Base-by-base conservation (phyloP, 2,113 vertebrate genomes). In the Coptodon rendalli region DNA sequence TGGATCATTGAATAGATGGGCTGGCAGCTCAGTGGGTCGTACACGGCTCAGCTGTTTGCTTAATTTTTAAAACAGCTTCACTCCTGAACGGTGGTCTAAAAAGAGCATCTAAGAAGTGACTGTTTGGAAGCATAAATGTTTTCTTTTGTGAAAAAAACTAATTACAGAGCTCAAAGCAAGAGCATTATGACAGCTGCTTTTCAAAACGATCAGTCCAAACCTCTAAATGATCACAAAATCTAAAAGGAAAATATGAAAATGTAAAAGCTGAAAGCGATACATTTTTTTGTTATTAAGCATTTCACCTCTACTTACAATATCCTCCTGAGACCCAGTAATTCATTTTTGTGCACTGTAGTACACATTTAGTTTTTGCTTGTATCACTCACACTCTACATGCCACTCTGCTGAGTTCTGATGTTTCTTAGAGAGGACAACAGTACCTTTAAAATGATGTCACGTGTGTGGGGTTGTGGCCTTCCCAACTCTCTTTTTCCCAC, bases 61-160 rank as follows among this genome's bases (percentile, higher is more conserved):
- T 45, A 6, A 45, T 73, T 43, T 71, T 73, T 45, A 43, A 73
- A 73, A 73, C 13, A 45, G 40, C 14, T 73, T 73, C 22, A 27
- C 68, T 73, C n/a, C 40, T 27, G 38, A 17, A 16, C 27, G 22
- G 40, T 73, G 68, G 22, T 45, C 1, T 45, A 45, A 45, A 73
- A 45, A 45, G 19, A 73, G 40, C 22, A 22, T 73, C 38, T 27
- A 40, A 2, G 14, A 45, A 71, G n/a, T 27, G 66, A 71, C 7
- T 71, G 22, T 71, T 14, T 27, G 22, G 45, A 71, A 24, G 7
- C 38, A 71, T 40, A 12, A 8, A 71, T 14, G n/a, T 14, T 71
- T 71, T 71, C 12, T 43, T 24, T 8, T 43, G 17, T 12, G 9
- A 66, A 66, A 63, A 29, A 17, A n/a, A n/a, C 6, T 0, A 66